Conservation (phyloP, 2,113 vertebrate species). For the Grammomys surdaster region DNA sequence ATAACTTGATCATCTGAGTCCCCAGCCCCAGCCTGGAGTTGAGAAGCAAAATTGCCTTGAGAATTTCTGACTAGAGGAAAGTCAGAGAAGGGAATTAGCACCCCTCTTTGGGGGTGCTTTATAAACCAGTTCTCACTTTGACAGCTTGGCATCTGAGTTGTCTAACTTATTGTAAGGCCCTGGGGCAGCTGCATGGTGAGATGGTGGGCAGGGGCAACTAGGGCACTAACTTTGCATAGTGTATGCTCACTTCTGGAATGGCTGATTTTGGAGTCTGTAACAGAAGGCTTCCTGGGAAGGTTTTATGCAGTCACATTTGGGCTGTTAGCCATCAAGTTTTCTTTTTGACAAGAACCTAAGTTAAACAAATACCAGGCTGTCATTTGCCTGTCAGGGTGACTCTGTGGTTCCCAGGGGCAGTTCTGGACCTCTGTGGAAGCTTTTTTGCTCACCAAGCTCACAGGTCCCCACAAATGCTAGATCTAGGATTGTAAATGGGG, state of each 20-base stretch:
- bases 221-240: neutral
- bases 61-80: slow-evolving; percentile 52
- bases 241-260: neutral
- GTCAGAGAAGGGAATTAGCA: slow-evolving; percentile 10
- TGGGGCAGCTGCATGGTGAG: neutral
- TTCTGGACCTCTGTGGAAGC: slow-evolving; percentile 36
- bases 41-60: slow-evolving; percentile 56
- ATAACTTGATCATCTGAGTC: neutral
- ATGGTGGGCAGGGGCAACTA: neutral
- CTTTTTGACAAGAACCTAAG: slow-evolving; percentile 76
- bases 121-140: slow-evolving; percentile 9
- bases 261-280: slow-evolving; percentile 49
- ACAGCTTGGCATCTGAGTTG: slow-evolving; percentile 17
- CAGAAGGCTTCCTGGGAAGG: slow-evolving; percentile 72
- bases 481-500: neutral
- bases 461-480: neutral
- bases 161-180: neutral
- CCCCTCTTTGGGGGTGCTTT: neutral
- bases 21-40: neutral
- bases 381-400: slow-evolving; percentile 74
- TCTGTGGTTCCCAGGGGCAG: slow-evolving; percentile 66
- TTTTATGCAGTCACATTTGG: slow-evolving; percentile 78
- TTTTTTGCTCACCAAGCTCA: slow-evolving; percentile 52
- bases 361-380: slow-evolving; percentile 80
- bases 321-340: slow-evolving; percentile 80